A percentile compares a stretch with the other conserved stretches of the same genome.
phyloP scores from a whole-genome alignment of 2,888 invertebrate genomes.

The Cepaea hortensis region DNA sequence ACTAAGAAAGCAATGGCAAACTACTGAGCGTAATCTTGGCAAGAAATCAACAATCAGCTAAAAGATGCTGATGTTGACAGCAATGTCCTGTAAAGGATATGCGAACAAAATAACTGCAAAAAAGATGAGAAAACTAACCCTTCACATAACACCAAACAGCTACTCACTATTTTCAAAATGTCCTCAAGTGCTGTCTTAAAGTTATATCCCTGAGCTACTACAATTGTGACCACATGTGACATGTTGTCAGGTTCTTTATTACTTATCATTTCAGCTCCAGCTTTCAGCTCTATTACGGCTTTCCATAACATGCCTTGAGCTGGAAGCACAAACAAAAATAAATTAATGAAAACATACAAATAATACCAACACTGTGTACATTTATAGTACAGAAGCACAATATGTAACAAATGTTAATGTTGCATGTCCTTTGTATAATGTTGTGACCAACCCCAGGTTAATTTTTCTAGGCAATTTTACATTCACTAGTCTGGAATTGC shows the following conservation, averaged over 20 bases:
- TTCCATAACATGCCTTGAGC: slow-evolving; percentile 32
- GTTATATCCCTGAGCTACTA: background rate
- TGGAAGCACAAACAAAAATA: background rate
- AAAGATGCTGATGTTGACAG: too few species aligned
- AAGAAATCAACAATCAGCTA: too few species aligned
- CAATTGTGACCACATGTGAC: slow-evolving; percentile 39
- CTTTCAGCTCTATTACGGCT: slow-evolving; percentile 33
- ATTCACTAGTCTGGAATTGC: too few species aligned
- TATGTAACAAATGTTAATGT: too few species aligned
- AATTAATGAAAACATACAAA: background rate
- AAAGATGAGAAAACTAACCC: too few species aligned
- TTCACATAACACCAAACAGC: background rate
- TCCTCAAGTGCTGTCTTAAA: slow-evolving; percentile 20
- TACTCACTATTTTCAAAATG: slow-evolving; percentile 29
- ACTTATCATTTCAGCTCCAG: slow-evolving; percentile 33
- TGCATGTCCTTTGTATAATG: too few species aligned
- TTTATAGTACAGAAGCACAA: background rate
- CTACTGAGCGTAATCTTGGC: too few species aligned
- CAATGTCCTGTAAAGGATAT: too few species aligned
- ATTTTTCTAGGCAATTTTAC: too few species aligned
- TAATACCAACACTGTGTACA: background rate
- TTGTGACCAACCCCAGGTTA: too few species aligned
- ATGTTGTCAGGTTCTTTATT: slow-evolving; percentile 31
- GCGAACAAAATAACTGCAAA: too few species aligned
- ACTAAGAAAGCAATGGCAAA: too few species aligned